Percentiles rank a stretch among this genome's conserved stretches.
Evolutionary conservation across 2,888 invertebrate species (phyloP).

Genomic region (Epistrophe eligans): DNA sequence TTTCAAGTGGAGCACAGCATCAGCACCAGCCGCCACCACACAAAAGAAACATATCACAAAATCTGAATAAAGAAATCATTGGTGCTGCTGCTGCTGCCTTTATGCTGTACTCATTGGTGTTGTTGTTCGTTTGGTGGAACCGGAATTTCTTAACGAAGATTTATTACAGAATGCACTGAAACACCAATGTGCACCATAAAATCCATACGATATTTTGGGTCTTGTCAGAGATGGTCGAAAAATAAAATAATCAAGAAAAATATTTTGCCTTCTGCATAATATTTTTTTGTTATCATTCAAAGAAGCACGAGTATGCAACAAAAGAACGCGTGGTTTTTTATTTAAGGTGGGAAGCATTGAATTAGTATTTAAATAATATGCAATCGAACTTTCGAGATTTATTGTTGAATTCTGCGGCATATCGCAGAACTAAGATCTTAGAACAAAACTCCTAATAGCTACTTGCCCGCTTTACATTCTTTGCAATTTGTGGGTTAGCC

Average conservation of each 20-base stretch:
- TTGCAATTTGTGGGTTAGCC: no score
- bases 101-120: slow-evolving; percentile 27
- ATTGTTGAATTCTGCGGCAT: no score
- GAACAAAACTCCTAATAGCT: no score
- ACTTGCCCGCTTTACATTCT: no score
- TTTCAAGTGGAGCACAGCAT: slow-evolving; percentile 51
- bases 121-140: slow-evolving; percentile 34
- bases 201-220: slow-evolving; percentile 2
- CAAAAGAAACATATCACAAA: slow-evolving; percentile 27
- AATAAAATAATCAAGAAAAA: slow-evolving; percentile 2
- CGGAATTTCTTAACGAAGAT: slow-evolving; percentile 74
- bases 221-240: slow-evolving; percentile 17
- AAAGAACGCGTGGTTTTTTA: slow-evolving; percentile 47
- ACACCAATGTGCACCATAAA: slow-evolving; percentile 31
- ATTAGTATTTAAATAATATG: slow-evolving; percentile 36
- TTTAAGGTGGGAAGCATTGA: slow-evolving; percentile 55
- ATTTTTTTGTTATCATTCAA: not conserved
- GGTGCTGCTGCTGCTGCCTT: slow-evolving; percentile 9
- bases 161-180: slow-evolving; percentile 54
- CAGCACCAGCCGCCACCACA: slow-evolving; percentile 35
- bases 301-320: slow-evolving; percentile 4
- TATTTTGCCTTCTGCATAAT: slow-evolving; percentile 43
- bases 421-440: no score
- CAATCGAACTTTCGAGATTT: not conserved
- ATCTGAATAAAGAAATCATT: slow-evolving; percentile 54